A percentile compares a stretch with the other conserved stretches of the same genome.
Evolutionary conservation across 2,888 invertebrate genomes (phyloP).

Genomic region (Stratiomys singularior): DNA sequence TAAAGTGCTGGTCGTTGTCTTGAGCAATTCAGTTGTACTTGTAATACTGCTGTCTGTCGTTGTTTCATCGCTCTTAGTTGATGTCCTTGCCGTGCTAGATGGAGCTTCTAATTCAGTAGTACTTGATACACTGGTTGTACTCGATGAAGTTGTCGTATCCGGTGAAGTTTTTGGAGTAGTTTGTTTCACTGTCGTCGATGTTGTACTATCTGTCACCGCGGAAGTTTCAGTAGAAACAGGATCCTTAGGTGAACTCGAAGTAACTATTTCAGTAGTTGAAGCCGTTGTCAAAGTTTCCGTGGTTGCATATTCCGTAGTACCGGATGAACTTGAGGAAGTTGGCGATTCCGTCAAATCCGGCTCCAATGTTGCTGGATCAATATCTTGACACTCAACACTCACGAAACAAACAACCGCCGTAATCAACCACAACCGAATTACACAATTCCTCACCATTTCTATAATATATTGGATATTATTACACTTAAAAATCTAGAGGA

Average conservation of each 20-base stretch:
- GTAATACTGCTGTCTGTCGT: too few species aligned
- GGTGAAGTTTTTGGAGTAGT: not conserved
- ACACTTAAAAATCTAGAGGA: not conserved
- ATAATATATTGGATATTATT: not conserved
- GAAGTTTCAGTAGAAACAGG: too few species aligned
- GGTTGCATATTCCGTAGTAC: not conserved
- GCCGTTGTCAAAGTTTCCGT: not conserved
- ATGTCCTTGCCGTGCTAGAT: too few species aligned
- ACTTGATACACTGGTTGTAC: not conserved
- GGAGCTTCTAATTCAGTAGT: too few species aligned
- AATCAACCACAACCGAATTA: conserved; percentile 29
- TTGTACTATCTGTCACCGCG: too few species aligned
- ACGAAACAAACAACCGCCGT: not conserved
- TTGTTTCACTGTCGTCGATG: not conserved
- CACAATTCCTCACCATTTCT: not conserved
- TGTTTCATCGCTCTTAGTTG: too few species aligned
- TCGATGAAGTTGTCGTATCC: not conserved
- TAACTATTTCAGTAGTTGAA: not conserved
- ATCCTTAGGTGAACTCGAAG: not conserved
- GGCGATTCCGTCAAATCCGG: not conserved
- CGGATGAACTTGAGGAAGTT: not conserved
- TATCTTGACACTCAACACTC: conserved; percentile 28
- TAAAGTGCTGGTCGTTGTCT: too few species aligned
- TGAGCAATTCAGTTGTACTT: not conserved
- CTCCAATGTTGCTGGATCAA: conserved; percentile 6